Base-by-base conservation (phyloP, 2,888 invertebrate genomes). In the Acrocera orbiculus region DNA sequence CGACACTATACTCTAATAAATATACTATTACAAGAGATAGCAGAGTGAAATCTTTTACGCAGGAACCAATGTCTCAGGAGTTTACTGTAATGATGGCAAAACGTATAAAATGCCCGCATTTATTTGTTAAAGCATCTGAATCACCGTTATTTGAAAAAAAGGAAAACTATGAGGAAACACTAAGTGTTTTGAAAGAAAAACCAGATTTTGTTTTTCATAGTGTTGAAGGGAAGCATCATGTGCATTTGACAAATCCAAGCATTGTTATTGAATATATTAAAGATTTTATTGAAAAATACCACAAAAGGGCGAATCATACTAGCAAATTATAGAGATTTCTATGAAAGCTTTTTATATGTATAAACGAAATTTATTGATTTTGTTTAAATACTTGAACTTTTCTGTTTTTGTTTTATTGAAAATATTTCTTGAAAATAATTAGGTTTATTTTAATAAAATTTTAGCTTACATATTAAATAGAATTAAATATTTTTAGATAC, bases 231-330 rank as follows among this genome's bases (percentile, higher is more conserved):
- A 66, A 67, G 3, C 82, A 82, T 58, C 80, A 81, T 53, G 64
- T 74, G n/a, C 81, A 82, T 59, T 64, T 83, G 38, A 76, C 72
- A 42, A 62, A 72, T 42, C 74, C 80, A 2, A n/a, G n/a, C n/a
- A n/a, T n/a, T n/a, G n/a, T n/a, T n/a, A n/a, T n/a, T n/a, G n/a
- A n/a, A n/a, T n/a, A n/a, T n/a, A n/a, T n/a, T n/a, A n/a, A n/a
- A n/a, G n/a, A n/a, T n/a, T n/a, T n/a, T n/a, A n/a, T n/a, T n/a
- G n/a, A n/a, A n/a, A n/a, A n/a, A n/a, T n/a, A n/a, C n/a, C n/a
- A n/a, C n/a, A n/a, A n/a, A n/a, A n/a, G n/a, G n/a, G n/a, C n/a
- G n/a, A n/a, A n/a, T n/a, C n/a, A n/a, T n/a, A n/a, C n/a, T n/a
- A n/a, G n/a, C n/a, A n/a, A n/a, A n/a, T n/a, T n/a, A n/a, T n/a